phyloP scores from a whole-genome alignment of 2,113 vertebrate genomes.

The Gopherus evgoodei region DNA sequence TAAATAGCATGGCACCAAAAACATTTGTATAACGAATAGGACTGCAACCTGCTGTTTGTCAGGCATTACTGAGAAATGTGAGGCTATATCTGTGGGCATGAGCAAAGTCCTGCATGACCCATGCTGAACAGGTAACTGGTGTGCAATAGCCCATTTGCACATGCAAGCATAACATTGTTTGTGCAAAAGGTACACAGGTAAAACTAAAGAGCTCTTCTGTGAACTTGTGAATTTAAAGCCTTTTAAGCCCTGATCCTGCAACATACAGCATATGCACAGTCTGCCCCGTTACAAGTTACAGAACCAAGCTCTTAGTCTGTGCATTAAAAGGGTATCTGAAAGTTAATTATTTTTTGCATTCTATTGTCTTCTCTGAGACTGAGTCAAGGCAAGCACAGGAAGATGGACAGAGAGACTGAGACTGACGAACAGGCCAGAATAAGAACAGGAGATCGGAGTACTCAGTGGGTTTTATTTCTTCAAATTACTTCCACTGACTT shows the following conservation, averaged over 20 bases:
- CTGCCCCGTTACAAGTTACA: accelerated
- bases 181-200: background rate
- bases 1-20: background rate
- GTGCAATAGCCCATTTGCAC: accelerated
- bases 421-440: background rate
- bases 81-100: accelerated
- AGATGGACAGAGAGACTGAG: accelerated
- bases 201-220: accelerated
- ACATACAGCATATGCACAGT: accelerated
- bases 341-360: accelerated
- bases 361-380: accelerated
- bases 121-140: accelerated
- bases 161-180: background rate
- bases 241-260: background rate
- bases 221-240: background rate
- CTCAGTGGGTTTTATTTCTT: background rate
- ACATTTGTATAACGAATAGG: accelerated
- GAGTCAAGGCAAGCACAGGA: background rate
- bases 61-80: accelerated
- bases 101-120: accelerated
- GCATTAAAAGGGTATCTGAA: accelerated
- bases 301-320: accelerated
- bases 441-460: accelerated
- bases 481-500: background rate
- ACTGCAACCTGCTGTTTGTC: background rate